phyloP scores from a whole-genome alignment of 2,888 invertebrate species.

The Leptopilina syphax region DNA sequence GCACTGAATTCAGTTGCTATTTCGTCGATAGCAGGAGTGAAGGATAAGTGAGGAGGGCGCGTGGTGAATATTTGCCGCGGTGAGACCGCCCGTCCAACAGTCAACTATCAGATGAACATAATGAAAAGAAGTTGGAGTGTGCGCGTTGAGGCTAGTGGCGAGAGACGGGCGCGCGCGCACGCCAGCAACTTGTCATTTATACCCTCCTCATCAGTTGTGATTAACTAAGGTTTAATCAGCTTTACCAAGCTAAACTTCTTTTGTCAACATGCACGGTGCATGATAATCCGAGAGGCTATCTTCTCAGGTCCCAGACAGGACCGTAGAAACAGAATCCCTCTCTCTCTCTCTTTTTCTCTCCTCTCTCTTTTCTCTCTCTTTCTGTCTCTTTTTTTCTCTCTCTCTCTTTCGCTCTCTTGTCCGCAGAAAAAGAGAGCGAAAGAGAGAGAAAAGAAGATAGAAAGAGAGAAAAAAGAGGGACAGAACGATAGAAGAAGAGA shows the following conservation, averaged over 20 bases:
- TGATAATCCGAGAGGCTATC: conserved; percentile 74
- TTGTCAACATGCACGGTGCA: conserved; percentile 74
- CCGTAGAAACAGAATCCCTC: no score
- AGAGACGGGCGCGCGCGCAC: no score
- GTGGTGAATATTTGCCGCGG: conserved; percentile 68
- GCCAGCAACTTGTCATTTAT: conserved; percentile 54
- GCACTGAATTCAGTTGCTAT: conserved; percentile 75
- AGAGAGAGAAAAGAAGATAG: no score
- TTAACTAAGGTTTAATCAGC: conserved; percentile 76
- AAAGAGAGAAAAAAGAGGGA: no score
- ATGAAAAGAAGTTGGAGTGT: conserved; percentile 27
- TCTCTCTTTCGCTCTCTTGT: no score
- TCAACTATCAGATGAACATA: conserved; percentile 60
- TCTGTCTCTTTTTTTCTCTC: no score
- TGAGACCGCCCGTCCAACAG: conserved; percentile 70
- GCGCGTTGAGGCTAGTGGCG: no score
- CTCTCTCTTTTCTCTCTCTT: no score
- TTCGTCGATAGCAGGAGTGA: conserved; percentile 61
- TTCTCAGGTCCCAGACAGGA: conserved; percentile 56
- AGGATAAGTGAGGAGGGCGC: conserved; percentile 52
- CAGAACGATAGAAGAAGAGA: no score
- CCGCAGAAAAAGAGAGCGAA: no score
- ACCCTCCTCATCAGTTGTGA: conserved; percentile 70
- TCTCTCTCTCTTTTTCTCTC: no score
- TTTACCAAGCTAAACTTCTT: conserved; percentile 76